Evolutionary conservation across 2,113 vertebrate genomes (phyloP), one percentile per base, ranked within the genome.

Genomic region (Ceyx margarethae): DNA sequence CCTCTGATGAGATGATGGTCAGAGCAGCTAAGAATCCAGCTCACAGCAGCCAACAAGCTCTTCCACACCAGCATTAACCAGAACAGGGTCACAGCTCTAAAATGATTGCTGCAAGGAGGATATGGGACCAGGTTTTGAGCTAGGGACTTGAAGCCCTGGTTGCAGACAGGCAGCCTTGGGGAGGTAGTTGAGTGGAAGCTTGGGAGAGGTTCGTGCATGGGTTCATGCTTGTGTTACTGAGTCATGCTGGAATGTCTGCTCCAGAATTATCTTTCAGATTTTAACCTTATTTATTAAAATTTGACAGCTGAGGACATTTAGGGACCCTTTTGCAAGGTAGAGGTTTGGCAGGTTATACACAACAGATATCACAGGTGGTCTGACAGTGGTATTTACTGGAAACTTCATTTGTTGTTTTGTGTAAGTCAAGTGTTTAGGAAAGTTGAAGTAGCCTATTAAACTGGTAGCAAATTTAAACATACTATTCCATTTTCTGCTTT

Each of bases 51-150:
- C 6, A 6, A 37, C 60, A 37, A 75, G 9, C 40, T 62, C 43
- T 78, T 67, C 56, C n/a, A 18, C 0, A 0, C 33, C 33, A 1
- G 3, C 2, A 1, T 29, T 43, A 57, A 13, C 12, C 40, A 72
- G 53, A 68, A 50, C 3, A 9, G 69, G 11, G 18, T 57, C 42
- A 61, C 25, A 67, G 61, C 21, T 72, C 42, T 81, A 66, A n/a
- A 64, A 23, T 26, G 50, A 46, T 71, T 8, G 1, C 31, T 57
- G 19, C 45, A 13, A 20, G n/a, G 77, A 78, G 45, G 23, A 19
- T 2, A 6, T 0, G 2, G 40, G 51, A 66, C 33, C 46, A 20
- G 37, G 14, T 56, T 29, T 19, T 3, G 5, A 5, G 11, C 3
- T 5, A 3, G 50, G 40, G 12, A 10, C 23, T 4, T 31, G 37